Evolutionary conservation across 2,113 vertebrate species (phyloP), one percentile per base, ranked within the genome.

Genomic region (Pseudolaguvia tuberculata): DNA sequence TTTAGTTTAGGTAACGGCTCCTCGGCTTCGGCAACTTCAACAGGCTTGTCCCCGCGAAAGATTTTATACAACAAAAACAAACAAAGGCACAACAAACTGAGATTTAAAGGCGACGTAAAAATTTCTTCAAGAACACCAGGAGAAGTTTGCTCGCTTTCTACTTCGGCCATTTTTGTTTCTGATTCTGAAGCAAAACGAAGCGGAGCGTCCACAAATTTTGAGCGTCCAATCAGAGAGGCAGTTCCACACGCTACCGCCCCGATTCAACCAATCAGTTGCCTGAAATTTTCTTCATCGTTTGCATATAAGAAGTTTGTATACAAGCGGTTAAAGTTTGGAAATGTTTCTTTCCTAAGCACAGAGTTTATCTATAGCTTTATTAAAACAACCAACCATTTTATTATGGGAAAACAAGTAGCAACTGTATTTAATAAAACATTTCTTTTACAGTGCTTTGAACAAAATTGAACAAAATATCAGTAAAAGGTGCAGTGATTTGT

Each of bases 21-120:
- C 5, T 92, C 93, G 18, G 82, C 83, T 59, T 91, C 91, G 6
- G 81, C 83, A 14, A 81, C 13, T 0, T 88, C 86, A 20, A 86
- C 81, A 1, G 88, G 87, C 80, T 90, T 92, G 77, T 97, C 94
- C 8, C 95, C 94, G 65, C 93, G 90, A 74, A 97, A 82, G 80
- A 98, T 97, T 81, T 95, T 95, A 85, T 96, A 97, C 3, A 97
- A 81, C 48, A 98, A 90, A 82, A 94, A 98, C 66, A 97, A 79
- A 74, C 95, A 97, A 48, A 98, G 91, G 82, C 91, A 91, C 59
- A 97, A 89, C 70, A 97, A 89, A 72, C 93, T 94, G 53, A 98
- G 85, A 81, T 98, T 98, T 25, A 97, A 85, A 25, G 95, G 96
- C 0, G 95, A 96, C 4, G 94, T 92, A 73, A 96, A 92, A 57